A percentile compares a stretch with the other conserved stretches of the same genome.
These are phyloP conservation scores for Accipiter cooperii DNA, from an alignment of 2,113 vertebrate genomes.

Conservation along the genomic window DNA sequence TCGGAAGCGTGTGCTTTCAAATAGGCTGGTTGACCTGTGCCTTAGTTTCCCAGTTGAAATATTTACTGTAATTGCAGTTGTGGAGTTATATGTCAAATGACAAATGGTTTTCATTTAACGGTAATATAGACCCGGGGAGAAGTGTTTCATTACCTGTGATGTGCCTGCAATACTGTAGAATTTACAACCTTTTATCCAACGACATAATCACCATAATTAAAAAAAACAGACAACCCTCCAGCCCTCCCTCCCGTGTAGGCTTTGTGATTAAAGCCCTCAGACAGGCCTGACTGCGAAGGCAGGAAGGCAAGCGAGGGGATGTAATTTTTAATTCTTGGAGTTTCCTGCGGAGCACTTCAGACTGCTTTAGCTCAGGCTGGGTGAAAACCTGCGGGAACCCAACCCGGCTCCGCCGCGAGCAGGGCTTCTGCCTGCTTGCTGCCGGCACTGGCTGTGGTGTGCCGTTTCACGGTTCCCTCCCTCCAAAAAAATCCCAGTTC, in stretches of 20 bases:
- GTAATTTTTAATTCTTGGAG: neutral
- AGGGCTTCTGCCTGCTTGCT: neutral
- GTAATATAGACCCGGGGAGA: neutral
- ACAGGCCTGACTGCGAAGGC: neutral
- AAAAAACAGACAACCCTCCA: neutral
- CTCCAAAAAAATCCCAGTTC: neutral
- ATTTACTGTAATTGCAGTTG: neutral
- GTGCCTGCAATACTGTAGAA: neutral
- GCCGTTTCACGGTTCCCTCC: neutral
- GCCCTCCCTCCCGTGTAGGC: neutral
- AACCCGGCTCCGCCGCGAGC: accelerated
- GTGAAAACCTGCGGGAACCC: neutral
- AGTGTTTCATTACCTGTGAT: neutral
- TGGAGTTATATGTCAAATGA: neutral
- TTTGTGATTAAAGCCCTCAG: slow-evolving; percentile 2
- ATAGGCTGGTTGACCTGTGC: neutral
- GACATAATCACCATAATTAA: neutral
- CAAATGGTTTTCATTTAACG: neutral
- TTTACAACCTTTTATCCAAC: neutral
- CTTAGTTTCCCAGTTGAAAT: neutral
- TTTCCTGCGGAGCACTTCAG: neutral
- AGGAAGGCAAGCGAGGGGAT: neutral
- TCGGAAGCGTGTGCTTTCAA: neutral
- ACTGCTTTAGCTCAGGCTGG: neutral
- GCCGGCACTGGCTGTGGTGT: neutral